Evolutionary conservation across 53 echinoderm and acorn worm species (phyloP).

Genomic region (Pentamera pediparva): DNA sequence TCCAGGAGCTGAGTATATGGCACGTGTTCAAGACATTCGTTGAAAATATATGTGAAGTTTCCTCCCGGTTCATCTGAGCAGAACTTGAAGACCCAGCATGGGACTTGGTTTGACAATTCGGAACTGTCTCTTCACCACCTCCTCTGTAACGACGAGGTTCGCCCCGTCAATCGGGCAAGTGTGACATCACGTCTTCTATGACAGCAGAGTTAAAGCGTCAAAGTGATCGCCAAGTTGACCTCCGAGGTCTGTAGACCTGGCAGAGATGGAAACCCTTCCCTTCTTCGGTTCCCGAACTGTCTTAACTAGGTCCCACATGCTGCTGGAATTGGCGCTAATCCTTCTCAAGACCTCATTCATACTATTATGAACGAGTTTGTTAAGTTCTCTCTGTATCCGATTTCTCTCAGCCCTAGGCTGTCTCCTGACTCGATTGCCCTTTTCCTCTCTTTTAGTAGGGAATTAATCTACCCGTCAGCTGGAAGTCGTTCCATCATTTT

Average conservation of each 20-base stretch:
- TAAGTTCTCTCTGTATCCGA: no score
- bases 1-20: not conserved
- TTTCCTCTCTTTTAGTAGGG: not conserved
- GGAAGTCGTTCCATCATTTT: not conserved
- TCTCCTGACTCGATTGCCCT: not conserved
- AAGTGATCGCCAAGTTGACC: not conserved
- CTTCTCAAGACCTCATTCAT: no score
- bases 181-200: not conserved
- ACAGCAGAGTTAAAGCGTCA: not conserved
- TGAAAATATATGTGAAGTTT: not conserved
- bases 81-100: not conserved
- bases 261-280: not conserved
- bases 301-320: not conserved
- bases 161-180: not conserved
- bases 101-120: not conserved
- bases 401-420: not conserved
- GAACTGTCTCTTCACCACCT: not conserved
- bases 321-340: not conserved
- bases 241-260: not conserved
- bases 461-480: not conserved
- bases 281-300: not conserved
- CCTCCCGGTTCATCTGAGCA: not conserved
- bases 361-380: no score
- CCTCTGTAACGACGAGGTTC: not conserved
- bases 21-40: not conserved